These are phyloP conservation scores for Oryzias curvinotus DNA, from an alignment of 2,113 vertebrate genomes.

Conservation along the genomic window DNA sequence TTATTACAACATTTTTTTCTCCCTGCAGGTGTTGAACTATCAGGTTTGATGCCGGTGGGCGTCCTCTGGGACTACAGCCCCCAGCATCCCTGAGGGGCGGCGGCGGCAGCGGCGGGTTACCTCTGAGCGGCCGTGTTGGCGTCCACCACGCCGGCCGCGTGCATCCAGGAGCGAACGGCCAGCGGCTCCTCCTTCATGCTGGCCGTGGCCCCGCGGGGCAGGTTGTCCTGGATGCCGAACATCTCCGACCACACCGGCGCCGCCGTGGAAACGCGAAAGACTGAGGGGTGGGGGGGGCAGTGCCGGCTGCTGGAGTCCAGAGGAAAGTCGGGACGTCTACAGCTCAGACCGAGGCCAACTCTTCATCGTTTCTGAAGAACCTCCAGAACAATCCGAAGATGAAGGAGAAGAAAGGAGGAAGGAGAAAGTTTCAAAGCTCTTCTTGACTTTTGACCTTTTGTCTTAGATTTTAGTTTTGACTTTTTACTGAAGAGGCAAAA, in stretches of 20 bases:
- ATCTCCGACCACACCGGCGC: conserved; percentile 22
- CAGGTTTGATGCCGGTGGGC: not conserved
- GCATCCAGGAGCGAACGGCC: conserved; percentile 67
- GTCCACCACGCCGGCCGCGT: conserved; percentile 59
- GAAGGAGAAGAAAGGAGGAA: not conserved
- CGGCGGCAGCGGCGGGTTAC: conserved; percentile 32
- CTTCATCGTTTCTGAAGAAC: not conserved
- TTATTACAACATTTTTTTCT: not conserved
- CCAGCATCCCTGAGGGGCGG: conserved; percentile 45
- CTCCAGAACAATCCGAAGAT: not conserved
- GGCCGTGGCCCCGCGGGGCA: conserved; percentile 57
- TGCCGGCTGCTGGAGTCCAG: not conserved
- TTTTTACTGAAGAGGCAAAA: conserved; percentile 1
- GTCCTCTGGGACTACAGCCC: conserved; percentile 47
- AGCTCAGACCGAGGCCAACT: not conserved
- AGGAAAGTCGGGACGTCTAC: not conserved
- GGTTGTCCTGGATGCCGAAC: conserved; percentile 64
- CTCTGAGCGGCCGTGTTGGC: conserved; percentile 69
- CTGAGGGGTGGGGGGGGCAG: not conserved
- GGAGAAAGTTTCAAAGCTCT: conserved; percentile 9
- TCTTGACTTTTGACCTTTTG: conserved; percentile 28
- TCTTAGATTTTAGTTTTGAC: conserved; percentile 12
- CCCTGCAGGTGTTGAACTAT: too few species aligned
- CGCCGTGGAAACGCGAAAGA: not conserved
- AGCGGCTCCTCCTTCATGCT: conserved; percentile 70